Conservation (phyloP, 2,113 vertebrate species). For the Suricata suricatta region DNA sequence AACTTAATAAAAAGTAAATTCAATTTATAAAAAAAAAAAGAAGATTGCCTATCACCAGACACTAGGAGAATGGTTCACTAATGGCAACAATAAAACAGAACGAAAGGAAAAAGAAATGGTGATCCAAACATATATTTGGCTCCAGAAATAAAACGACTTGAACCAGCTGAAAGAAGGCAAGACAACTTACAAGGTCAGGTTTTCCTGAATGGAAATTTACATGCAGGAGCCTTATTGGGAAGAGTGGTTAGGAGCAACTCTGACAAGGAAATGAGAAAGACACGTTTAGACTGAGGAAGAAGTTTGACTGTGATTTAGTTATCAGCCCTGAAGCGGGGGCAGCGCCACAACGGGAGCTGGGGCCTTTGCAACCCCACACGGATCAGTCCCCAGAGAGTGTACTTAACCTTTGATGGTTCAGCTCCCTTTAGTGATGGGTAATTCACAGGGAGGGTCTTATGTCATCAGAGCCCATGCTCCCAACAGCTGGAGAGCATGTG, state of each 20-base stretch:
- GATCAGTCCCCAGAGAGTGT: neutral
- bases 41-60: neutral
- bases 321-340: neutral
- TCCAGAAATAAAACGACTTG: neutral
- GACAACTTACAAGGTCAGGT: neutral
- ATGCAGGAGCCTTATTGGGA: neutral
- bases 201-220: neutral
- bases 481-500: fast-evolving
- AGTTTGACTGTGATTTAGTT: neutral
- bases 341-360: neutral
- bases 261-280: neutral
- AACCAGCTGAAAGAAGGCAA: neutral
- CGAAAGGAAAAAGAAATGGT: neutral
- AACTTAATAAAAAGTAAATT: neutral
- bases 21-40: neutral
- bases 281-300: neutral
- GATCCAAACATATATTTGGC: neutral
- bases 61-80: neutral
- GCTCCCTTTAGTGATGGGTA: neutral
- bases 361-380: neutral
- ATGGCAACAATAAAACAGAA: neutral
- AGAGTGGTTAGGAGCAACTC: neutral
- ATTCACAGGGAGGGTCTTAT: neutral
- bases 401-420: neutral
- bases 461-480: neutral